These are phyloP conservation scores for Tenualosa thibaudeaui DNA, from an alignment of 2,797 vertebrate genomes.

Conservation along the genomic window DNA sequence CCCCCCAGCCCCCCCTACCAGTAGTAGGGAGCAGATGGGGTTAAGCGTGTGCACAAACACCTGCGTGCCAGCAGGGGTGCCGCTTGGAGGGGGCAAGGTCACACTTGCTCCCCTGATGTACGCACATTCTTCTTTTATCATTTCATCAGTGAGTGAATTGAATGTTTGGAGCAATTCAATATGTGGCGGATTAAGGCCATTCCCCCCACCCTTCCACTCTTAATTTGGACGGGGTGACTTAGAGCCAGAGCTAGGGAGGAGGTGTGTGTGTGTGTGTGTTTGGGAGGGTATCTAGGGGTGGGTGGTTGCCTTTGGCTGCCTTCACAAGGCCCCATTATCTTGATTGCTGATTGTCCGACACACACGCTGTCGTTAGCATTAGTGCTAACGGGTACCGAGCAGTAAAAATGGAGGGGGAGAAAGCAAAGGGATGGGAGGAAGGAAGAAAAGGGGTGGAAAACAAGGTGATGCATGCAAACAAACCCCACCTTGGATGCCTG, in stretches of 20 bases:
- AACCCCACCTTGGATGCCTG: background rate
- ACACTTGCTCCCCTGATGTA: slow-evolving; percentile 17
- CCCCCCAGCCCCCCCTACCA: background rate
- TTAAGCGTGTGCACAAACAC: slow-evolving; percentile 9
- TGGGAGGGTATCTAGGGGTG: background rate
- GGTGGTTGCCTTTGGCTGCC: background rate
- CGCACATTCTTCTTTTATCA: slow-evolving; percentile 37
- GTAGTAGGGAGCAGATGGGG: slow-evolving; percentile 1
- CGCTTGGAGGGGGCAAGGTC: slow-evolving; percentile 35
- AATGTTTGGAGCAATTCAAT: slow-evolving; percentile 57
- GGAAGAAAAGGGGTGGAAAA: background rate
- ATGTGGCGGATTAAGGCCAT: slow-evolving; percentile 32
- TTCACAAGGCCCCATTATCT: slow-evolving; percentile 44
- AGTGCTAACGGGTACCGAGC: background rate
- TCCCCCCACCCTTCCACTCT: background rate
- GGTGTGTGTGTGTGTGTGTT: slow-evolving; percentile 4
- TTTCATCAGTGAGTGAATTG: slow-evolving; percentile 30
- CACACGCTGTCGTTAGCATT: slow-evolving; percentile 15
- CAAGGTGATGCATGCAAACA: background rate
- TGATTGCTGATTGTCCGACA: slow-evolving; percentile 54
- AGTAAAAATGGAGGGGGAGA: background rate
- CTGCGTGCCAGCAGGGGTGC: slow-evolving; percentile 16
- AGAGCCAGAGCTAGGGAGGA: background rate
- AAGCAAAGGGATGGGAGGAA: background rate
- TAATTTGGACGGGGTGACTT: slow-evolving; percentile 6